Evolutionary conservation across 1,140 invertebrate species (phyloP).

Genomic region (Stenopsyche tienmushanensis): DNA sequence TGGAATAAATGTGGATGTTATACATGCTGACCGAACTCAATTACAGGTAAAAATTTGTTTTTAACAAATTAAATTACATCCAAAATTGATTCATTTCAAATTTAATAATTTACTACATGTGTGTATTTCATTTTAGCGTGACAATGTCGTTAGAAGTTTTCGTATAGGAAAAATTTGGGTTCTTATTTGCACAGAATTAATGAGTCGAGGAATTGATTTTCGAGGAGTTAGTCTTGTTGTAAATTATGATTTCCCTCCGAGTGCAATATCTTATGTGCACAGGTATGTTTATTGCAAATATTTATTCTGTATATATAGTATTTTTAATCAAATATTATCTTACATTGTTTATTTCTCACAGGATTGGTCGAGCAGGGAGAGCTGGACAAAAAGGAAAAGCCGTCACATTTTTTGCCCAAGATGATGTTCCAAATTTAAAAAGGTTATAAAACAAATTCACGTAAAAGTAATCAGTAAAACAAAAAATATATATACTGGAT

Average conservation of each 20-base stretch:
- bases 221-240: slow-evolving; percentile 95
- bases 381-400: slow-evolving; percentile 87
- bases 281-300: slow-evolving; percentile 49
- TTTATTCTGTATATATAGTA: too few species aligned
- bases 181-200: slow-evolving; percentile 94
- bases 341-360: slow-evolving; percentile 38
- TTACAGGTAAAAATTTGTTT: slow-evolving; percentile 62
- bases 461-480: neutral
- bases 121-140: slow-evolving; percentile 63
- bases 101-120: slow-evolving; percentile 11
- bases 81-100: slow-evolving; percentile 54
- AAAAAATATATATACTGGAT: neutral
- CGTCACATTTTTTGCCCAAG: slow-evolving; percentile 92
- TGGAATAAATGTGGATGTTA: slow-evolving; percentile 90
- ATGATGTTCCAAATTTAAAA: slow-evolving; percentile 79
- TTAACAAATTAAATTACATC: slow-evolving; percentile 8
- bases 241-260: slow-evolving; percentile 96
- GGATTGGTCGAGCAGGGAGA: slow-evolving; percentile 85
- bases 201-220: slow-evolving; percentile 97
- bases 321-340: neutral
- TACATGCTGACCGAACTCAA: slow-evolving; percentile 90
- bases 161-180: slow-evolving; percentile 93
- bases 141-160: slow-evolving; percentile 87
- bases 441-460: slow-evolving; percentile 69
- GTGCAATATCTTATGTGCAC: slow-evolving; percentile 93